These are phyloP conservation scores for Helobdella robusta DNA, from an alignment of 2,888 invertebrate genomes.

Conservation along the genomic window DNA sequence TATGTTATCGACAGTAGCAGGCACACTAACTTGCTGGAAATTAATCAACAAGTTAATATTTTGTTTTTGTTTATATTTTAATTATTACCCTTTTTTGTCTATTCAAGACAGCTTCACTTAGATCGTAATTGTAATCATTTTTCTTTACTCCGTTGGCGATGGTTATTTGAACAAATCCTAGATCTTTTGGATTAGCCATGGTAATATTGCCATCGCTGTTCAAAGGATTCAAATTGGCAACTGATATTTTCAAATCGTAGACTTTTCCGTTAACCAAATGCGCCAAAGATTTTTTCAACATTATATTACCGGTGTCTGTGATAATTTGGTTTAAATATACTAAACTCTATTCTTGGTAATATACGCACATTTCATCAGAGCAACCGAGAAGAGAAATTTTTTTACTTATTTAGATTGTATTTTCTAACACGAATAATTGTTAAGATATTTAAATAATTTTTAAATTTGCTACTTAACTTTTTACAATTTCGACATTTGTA, in stretches of 20 bases:
- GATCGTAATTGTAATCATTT: background rate
- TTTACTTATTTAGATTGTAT: too few relatives aligned
- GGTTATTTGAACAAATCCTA: conserved; percentile 8
- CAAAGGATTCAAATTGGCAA: conserved; percentile 9
- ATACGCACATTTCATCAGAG: too few relatives aligned
- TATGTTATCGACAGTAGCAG: conserved; percentile 20
- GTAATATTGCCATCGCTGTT: conserved; percentile 14
- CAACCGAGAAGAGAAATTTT: too few relatives aligned
- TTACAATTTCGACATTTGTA: too few relatives aligned
- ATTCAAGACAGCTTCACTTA: background rate
- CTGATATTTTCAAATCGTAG: conserved; percentile 14
- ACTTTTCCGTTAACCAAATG: background rate
- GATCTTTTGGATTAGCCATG: conserved; percentile 24
- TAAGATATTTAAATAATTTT: too few relatives aligned
- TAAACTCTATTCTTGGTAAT: too few relatives aligned
- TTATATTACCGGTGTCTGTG: background rate
- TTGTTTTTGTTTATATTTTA: background rate
- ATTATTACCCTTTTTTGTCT: conserved; percentile 18
- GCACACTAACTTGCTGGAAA: background rate
- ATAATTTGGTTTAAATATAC: background rate
- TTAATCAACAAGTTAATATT: background rate
- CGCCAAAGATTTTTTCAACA: background rate
- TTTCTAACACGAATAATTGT: too few relatives aligned
- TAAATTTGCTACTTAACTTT: too few relatives aligned
- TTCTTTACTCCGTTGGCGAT: background rate